Evolutionary conservation across 2,113 vertebrate species (phyloP).

Genomic region (Hyperoodon ampullatus): DNA sequence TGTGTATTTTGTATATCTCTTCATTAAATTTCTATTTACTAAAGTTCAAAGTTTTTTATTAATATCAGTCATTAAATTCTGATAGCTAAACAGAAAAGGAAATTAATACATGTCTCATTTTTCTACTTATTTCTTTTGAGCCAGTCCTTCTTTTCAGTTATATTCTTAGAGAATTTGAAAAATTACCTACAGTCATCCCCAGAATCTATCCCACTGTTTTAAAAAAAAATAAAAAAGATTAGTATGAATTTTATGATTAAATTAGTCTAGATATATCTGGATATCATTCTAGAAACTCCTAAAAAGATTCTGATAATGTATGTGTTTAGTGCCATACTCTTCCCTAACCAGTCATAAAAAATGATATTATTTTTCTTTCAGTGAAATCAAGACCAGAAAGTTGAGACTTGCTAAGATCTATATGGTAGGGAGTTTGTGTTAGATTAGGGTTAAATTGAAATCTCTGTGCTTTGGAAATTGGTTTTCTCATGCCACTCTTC

Average conservation of each 20-base stretch:
- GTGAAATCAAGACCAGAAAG: slow-evolving; percentile 13
- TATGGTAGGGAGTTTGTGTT: background rate
- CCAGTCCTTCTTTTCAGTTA: background rate
- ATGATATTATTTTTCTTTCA: slow-evolving; percentile 43
- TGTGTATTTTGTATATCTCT: background rate
- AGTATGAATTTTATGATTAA: slow-evolving; percentile 18
- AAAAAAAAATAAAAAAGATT: background rate
- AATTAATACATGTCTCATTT: background rate
- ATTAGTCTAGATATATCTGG: background rate
- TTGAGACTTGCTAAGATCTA: background rate
- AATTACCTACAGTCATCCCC: background rate
- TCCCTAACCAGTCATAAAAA: background rate
- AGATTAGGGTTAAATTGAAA: slow-evolving; percentile 13
- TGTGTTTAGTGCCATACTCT: background rate
- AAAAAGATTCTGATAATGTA: slow-evolving; percentile 2
- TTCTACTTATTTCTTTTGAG: slow-evolving; percentile 22
- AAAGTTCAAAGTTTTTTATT: slow-evolving; percentile 41
- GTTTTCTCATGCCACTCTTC: slow-evolving; percentile 4
- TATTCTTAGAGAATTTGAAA: slow-evolving; percentile 34
- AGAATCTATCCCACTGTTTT: background rate
- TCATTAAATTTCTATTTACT: slow-evolving; percentile 51
- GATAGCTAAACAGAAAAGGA: background rate
- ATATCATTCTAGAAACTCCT: slow-evolving; percentile 23
- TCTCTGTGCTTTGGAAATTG: slow-evolving; percentile 10
- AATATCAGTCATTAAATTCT: slow-evolving; percentile 43